These are phyloP conservation scores for Anisognathus igniventris DNA, from an alignment of 2,797 vertebrate species.

Conservation along the genomic window DNA sequence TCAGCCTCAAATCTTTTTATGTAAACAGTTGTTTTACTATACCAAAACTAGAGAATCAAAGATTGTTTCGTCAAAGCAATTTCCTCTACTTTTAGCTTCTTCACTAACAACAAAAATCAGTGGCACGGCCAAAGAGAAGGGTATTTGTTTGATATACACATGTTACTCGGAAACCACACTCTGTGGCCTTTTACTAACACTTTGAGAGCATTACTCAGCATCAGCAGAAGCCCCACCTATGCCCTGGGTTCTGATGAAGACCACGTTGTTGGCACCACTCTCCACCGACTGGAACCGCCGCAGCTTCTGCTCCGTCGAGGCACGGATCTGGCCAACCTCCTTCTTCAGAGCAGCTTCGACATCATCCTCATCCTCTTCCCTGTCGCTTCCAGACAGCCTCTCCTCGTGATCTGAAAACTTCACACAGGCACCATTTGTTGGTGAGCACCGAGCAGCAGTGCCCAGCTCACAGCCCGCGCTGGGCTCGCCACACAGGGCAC, in stretches of 20 bases:
- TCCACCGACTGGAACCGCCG: constrained; percentile 88
- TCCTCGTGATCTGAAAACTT: constrained; percentile 78
- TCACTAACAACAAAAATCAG: not conserved
- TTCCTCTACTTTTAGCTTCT: not conserved
- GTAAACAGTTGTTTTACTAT: not conserved
- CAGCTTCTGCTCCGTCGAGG: constrained; percentile 70
- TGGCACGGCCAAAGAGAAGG: not conserved
- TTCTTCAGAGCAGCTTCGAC: constrained; percentile 87
- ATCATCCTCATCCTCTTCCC: constrained; percentile 83
- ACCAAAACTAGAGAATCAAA: not conserved
- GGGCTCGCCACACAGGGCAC: not conserved
- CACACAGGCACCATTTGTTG: accelerated
- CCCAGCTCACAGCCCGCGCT: accelerated
- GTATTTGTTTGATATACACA: accelerated
- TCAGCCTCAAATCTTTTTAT: not conserved
- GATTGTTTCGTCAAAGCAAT: not conserved
- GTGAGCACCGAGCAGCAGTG: accelerated
- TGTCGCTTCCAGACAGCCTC: constrained; percentile 64
- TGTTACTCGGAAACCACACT: not conserved
- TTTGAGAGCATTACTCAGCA: not conserved
- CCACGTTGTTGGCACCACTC: constrained; percentile 93
- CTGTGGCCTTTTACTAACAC: not conserved
- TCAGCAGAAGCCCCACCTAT: constrained; percentile 74
- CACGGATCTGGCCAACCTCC: constrained; percentile 86
- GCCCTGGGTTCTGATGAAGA: constrained; percentile 89